Evolutionary conservation across 2,888 invertebrate species (phyloP), one percentile per base, ranked within the genome.

Genomic region (Danaus chrysippus): DNA sequence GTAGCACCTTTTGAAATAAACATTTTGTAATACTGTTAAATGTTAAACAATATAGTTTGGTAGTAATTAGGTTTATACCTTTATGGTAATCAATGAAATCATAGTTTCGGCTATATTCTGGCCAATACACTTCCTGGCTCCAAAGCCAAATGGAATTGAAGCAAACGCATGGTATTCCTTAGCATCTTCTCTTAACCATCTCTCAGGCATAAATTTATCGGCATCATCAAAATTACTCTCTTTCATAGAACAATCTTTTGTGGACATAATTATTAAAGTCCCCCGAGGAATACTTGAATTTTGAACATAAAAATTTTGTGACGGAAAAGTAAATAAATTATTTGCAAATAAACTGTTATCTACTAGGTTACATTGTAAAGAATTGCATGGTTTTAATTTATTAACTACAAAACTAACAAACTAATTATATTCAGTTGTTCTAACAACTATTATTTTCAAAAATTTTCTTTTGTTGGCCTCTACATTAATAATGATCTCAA

Each of bases 181-280:
- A 0, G 81, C 66, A 11, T 90, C 88, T 0, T 75, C 59, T 13
- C 78, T 79, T 13, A 93, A 71, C 94, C 94, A 94, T 62, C 94
- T 85, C 69, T 94, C 94, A 0, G 94, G 94, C 65, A 84, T 81
- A 71, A 93, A 94, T 63, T 91, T 92, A 0, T 82, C 72, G 0
- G 94, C 92, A 68, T 94, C 93, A 34, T 94, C 94, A 69, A 92
- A 94, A 75, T 94, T 93, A 68, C 93, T 92, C 68, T 94, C 94
- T 59, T 93, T 91, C 61, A 92, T 75, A 13, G 93, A 91, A 0
- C 93, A 85, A 55, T 94, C 90, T 79, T 93, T 92, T 54, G 92
- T 93, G 0, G 94, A 93, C 92, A 94, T 94, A 71, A 94, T 89
- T 13, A 94, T 86, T 10, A 92, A 87, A 0, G 94, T 94, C 61